Percentiles rank a stretch among this genome's conserved stretches.
phyloP scores from a whole-genome alignment of 2,888 invertebrate genomes.

The Cephus runcator region DNA sequence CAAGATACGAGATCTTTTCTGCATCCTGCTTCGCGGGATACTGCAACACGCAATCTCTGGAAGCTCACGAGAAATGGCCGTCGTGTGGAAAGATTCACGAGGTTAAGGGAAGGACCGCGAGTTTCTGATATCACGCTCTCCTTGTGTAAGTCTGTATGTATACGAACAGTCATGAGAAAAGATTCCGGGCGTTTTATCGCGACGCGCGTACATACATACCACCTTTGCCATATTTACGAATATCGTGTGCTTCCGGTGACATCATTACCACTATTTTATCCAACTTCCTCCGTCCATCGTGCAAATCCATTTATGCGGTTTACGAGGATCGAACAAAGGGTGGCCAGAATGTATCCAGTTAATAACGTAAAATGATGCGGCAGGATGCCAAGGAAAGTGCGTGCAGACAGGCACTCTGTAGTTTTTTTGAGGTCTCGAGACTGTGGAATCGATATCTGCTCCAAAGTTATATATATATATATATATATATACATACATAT shows the following conservation, averaged over 20 bases:
- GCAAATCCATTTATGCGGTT: background rate
- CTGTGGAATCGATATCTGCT: background rate
- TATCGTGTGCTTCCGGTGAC: conserved; percentile 41
- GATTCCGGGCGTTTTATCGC: conserved; percentile 36
- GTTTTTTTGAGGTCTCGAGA: background rate
- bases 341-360: background rate
- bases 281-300: conserved; percentile 25
- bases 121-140: background rate
- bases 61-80: background rate
- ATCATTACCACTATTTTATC: conserved; percentile 15
- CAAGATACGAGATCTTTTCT: background rate
- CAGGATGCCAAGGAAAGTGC: background rate
- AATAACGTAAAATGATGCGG: background rate
- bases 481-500: background rate
- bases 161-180: conserved; percentile 19
- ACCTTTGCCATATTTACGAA: conserved; percentile 28
- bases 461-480: background rate
- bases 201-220: conserved; percentile 18
- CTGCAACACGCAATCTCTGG: background rate
- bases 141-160: background rate
- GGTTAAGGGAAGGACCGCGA: background rate
- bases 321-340: background rate
- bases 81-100: background rate
- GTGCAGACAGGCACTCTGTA: background rate
- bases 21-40: background rate